These are phyloP conservation scores for Engraulis encrasicolus DNA, from an alignment of 2,113 vertebrate genomes.

Conservation along the genomic window DNA sequence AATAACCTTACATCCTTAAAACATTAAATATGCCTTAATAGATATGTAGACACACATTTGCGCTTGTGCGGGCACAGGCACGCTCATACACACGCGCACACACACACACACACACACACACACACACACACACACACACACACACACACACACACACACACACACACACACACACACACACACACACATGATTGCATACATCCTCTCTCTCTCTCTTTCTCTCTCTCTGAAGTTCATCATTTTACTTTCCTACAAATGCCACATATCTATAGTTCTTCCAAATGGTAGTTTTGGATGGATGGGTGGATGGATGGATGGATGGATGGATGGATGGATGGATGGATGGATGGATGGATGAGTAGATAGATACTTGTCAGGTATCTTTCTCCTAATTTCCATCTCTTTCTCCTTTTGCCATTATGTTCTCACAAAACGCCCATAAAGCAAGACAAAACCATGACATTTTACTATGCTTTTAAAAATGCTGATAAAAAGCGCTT, in stretches of 20 bases:
- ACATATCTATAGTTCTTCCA: too few species aligned
- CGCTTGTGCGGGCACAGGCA: neutral
- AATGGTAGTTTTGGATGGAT: too few species aligned
- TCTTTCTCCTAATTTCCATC: neutral
- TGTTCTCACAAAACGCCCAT: neutral
- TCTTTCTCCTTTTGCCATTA: neutral
- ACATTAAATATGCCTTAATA: too few species aligned
- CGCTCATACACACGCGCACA: neutral
- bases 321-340: neutral
- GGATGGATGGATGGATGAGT: too few species aligned
- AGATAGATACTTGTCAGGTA: neutral
- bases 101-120: neutral
- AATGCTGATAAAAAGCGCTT: neutral
- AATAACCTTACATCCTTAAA: too few species aligned
- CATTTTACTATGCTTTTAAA: conserved; percentile 20
- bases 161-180: neutral
- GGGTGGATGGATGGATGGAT: too few species aligned
- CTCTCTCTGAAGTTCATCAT: too few species aligned
- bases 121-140: neutral
- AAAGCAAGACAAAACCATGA: neutral
- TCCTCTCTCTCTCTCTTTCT: too few species aligned
- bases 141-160: neutral
- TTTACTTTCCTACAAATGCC: neutral
- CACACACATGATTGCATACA: too few species aligned
- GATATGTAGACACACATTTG: too few species aligned